Percentiles rank a stretch among this genome's conserved stretches.
Conservation (phyloP, 2,797 vertebrate species). For the Sebastes itinus region DNA sequence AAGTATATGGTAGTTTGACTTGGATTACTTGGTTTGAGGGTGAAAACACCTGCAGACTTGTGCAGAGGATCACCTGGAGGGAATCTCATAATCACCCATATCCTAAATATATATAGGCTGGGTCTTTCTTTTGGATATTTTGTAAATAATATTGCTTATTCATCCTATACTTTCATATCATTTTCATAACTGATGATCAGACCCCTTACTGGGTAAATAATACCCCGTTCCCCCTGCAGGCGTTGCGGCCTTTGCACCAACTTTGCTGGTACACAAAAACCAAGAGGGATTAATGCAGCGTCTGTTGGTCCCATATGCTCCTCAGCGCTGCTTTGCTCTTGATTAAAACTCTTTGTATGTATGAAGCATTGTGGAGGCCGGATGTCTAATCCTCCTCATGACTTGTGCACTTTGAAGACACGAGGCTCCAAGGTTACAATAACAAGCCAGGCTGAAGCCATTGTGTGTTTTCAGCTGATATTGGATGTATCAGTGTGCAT, state of each 20-base stretch:
- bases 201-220: not conserved
- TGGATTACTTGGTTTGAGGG: not conserved
- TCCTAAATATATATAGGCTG: too few species aligned
- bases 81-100: not conserved
- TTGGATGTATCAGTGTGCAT: conserved; percentile 23
- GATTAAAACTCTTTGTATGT: conserved; percentile 83
- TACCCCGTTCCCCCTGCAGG: not conserved
- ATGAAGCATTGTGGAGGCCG: conserved; percentile 65
- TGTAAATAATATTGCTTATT: not conserved
- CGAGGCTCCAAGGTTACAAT: conserved; percentile 66
- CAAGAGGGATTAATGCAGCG: conserved; percentile 79
- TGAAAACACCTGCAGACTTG: not conserved
- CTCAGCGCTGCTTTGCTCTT: conserved; percentile 70
- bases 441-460: conserved; percentile 48
- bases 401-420: conserved; percentile 77
- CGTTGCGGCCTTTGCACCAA: not conserved
- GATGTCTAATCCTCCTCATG: conserved; percentile 67
- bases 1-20: not conserved
- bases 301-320: conserved; percentile 83
- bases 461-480: conserved; percentile 29
- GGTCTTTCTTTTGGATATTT: not conserved
- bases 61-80: not conserved
- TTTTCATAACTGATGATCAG: not conserved
- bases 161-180: not conserved
- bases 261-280: conserved; percentile 71